Conservation (phyloP, 1,140 invertebrate genomes). For the Telenomus remus region DNA sequence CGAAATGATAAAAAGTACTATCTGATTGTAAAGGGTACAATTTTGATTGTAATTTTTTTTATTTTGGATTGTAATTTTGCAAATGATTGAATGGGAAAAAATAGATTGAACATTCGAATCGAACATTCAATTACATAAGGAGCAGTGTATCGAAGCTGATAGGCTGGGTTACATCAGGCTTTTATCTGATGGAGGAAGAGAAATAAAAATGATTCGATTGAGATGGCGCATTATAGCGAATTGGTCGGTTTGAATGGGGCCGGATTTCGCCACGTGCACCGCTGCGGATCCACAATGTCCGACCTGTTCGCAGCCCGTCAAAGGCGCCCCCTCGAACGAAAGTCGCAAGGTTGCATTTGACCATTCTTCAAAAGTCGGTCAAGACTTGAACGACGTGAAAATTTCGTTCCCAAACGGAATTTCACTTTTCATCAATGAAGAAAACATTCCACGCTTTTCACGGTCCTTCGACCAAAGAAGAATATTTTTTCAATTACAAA, state of each 20-base stretch:
- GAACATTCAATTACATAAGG: too few species aligned
- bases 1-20: too few species aligned
- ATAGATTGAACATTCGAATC: too few species aligned
- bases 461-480: background rate
- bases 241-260: constrained; percentile 1
- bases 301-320: constrained; percentile 27
- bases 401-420: constrained; percentile 15
- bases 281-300: constrained; percentile 13
- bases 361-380: constrained; percentile 48
- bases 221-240: too few species aligned
- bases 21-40: too few species aligned
- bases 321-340: constrained; percentile 16
- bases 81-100: too few species aligned
- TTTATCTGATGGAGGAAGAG: too few species aligned
- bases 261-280: constrained; percentile 25
- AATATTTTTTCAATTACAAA: background rate
- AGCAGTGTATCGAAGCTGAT: too few species aligned
- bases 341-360: constrained; percentile 39
- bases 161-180: too few species aligned
- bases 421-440: background rate
- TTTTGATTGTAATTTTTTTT: too few species aligned
- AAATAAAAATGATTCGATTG: too few species aligned
- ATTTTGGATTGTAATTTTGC: too few species aligned
- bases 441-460: constrained; percentile 3
- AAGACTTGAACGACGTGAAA: constrained; percentile 45